Conservation (phyloP, 2,888 invertebrate species). For the Eugnorisma glareosa region DNA sequence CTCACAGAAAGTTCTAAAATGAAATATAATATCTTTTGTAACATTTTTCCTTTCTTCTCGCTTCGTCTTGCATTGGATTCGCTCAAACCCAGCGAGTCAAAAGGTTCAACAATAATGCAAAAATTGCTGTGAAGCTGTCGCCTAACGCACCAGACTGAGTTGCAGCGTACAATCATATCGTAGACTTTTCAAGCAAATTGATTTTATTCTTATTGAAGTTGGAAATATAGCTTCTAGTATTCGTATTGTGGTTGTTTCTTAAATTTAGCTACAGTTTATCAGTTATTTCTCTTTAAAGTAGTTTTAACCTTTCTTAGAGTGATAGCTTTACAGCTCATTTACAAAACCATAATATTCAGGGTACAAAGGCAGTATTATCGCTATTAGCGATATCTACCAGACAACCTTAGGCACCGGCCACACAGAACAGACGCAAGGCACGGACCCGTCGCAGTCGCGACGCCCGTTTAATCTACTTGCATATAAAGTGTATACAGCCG, state of each 20-base stretch:
- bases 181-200: not conserved
- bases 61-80: slow-evolving; percentile 14
- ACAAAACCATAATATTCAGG: not conserved
- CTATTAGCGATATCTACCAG: not conserved
- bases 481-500: too few relatives aligned
- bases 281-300: not conserved
- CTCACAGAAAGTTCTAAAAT: not conserved
- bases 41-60: not conserved
- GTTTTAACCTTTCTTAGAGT: not conserved
- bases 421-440: too few relatives aligned
- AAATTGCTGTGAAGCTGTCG: not conserved
- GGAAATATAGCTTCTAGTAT: not conserved
- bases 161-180: not conserved
- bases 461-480: too few relatives aligned
- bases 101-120: not conserved
- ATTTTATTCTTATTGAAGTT: not conserved
- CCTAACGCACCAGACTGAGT: not conserved
- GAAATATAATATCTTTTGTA: not conserved
- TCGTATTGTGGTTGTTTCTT: not conserved
- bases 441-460: too few relatives aligned
- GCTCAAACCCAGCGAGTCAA: not conserved
- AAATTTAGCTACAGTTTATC: not conserved
- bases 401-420: too few relatives aligned
- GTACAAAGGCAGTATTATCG: not conserved
- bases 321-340: not conserved